These are phyloP conservation scores for Achlya flavicornis DNA, from an alignment of 2,888 invertebrate species.

Conservation along the genomic window DNA sequence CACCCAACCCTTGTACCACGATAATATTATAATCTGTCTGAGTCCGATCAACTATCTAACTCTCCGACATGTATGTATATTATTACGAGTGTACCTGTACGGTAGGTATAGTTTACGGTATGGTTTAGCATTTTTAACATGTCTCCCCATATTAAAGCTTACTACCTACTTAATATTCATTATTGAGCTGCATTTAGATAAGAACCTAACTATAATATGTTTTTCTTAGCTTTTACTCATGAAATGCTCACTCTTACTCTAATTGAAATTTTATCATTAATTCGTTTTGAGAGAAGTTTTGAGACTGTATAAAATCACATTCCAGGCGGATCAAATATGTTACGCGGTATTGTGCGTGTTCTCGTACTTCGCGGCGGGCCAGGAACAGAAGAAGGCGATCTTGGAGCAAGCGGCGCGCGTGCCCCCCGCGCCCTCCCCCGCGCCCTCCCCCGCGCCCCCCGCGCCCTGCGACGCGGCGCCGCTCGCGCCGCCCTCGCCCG, in stretches of 20 bases:
- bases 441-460: slow-evolving; percentile 20
- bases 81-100: no score
- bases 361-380: slow-evolving; percentile 98
- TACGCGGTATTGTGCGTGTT: slow-evolving; percentile 99
- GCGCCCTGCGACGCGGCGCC: slow-evolving; percentile 34
- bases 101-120: no score
- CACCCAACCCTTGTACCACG: no score
- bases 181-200: no score
- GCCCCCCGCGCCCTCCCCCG: slow-evolving; percentile 32
- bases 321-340: slow-evolving; percentile 99
- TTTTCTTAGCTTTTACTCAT: background rate
- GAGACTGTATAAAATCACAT: slow-evolving; percentile 9
- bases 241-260: background rate
- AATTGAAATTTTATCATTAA: background rate
- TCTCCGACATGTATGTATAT: no score
- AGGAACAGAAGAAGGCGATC: slow-evolving; percentile 87
- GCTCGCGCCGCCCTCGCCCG: background rate
- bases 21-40: no score
- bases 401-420: slow-evolving; percentile 76
- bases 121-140: no score
- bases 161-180: no score
- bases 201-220: no score
- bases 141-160: no score
- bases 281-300: background rate
- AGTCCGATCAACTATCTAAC: no score